A percentile compares a stretch with the other conserved stretches of the same genome.
phyloP scores from a whole-genome alignment of 2,797 vertebrate genomes.

The Scyliorhinus canicula region DNA sequence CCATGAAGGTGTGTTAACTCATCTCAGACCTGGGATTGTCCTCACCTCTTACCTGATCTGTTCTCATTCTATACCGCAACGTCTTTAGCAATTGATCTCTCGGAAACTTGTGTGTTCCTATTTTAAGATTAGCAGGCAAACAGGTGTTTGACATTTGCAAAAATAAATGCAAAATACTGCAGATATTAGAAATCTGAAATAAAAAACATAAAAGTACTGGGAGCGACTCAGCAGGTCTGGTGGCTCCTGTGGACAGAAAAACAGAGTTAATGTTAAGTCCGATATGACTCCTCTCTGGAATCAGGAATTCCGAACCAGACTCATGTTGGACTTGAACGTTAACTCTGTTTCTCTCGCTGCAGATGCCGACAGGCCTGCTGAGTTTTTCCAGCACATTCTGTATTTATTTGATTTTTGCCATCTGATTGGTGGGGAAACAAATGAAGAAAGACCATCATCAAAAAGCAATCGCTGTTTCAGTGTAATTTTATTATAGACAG shows the following conservation, averaged over 20 bases:
- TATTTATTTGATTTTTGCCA: neutral
- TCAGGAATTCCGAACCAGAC: too few relatives aligned
- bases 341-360: too few relatives aligned
- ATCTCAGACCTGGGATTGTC: neutral
- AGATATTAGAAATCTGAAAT: too few relatives aligned
- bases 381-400: too few relatives aligned
- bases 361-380: too few relatives aligned
- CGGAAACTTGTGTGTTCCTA: neutral
- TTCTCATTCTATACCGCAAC: neutral
- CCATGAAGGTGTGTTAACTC: neutral
- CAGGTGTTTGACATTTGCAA: neutral
- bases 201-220: too few relatives aligned
- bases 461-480: neutral
- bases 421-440: neutral
- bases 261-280: too few relatives aligned
- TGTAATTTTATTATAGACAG: constrained; percentile 24
- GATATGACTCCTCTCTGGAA: too few relatives aligned
- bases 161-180: too few relatives aligned
- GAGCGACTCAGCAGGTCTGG: too few relatives aligned
- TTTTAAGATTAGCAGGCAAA: neutral
- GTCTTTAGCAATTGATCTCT: neutral
- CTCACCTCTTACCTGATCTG: neutral
- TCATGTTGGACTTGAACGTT: too few relatives aligned
- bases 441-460: neutral
- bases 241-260: too few relatives aligned